A percentile compares a stretch with the other conserved stretches of the same genome.
Conservation (phyloP, 2,113 vertebrate species). For the Podilymbus podiceps region DNA sequence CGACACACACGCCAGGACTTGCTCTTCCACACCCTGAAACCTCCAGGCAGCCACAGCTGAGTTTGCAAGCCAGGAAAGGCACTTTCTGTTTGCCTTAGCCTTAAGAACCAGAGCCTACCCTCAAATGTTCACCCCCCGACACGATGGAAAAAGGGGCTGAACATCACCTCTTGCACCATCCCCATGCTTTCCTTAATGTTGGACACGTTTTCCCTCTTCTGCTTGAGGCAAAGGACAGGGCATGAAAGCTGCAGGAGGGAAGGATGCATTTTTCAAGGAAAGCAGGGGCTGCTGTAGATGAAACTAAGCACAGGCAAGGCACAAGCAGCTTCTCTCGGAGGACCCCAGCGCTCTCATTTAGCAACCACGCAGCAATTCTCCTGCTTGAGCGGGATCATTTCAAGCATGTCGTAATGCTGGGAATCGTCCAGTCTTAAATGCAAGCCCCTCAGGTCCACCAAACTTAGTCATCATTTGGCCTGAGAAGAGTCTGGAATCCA, state of each 20-base stretch:
- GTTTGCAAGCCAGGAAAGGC: not conserved
- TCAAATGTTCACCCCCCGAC: not conserved
- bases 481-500: not conserved
- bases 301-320: not conserved
- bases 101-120: not conserved
- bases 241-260: not conserved
- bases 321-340: not conserved
- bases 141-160: not conserved
- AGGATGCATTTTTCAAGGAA: not conserved
- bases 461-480: not conserved
- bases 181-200: not conserved
- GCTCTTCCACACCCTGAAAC: constrained; percentile 24
- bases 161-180: not conserved
- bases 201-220: not conserved
- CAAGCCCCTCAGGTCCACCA: not conserved
- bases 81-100: not conserved
- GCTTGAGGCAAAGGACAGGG: not conserved
- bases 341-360: not conserved
- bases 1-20: not conserved
- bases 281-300: not conserved
- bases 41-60: not conserved
- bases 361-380: not conserved
- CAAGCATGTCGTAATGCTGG: not conserved
- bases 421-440: not conserved
- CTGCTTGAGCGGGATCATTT: not conserved